Base-by-base conservation (phyloP, 2,797 vertebrate species). In the Scolopax rusticola region DNA sequence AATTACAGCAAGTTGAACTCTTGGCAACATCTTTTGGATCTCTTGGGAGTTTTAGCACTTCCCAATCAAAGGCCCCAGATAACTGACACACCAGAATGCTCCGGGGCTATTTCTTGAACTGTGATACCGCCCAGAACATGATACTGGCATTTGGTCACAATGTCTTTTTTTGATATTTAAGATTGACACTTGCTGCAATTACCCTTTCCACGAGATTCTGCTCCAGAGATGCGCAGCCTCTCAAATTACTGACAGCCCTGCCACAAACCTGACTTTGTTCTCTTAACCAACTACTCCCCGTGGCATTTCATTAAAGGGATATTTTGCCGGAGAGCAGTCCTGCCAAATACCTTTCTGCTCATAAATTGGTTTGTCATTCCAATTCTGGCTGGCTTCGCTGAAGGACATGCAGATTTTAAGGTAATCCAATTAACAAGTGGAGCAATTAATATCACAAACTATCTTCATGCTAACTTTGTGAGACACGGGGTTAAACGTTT, bases 251-350 rank as follows among this genome's bases (percentile, higher is more conserved):
- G 93, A 92, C 96, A 95, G 90, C 93, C 82, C 84, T 91, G 63
- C 94, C 94, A 97, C 97, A 98, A 97, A 96, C 86, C 96, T 95
- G 90, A 97, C 97, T 98, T 98, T 98, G 97, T 98, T 98, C 97
- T 97, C 88, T 81, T 88, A 95, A 93, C 88, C 93, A 97, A 93
- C 95, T 97, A 89, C 89, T 97, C 95, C 97, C 97, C 77, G 56
- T 97, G 89, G 95, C 92, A 96, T 97, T 97, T 97, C 97, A 96
- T 97, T 97, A 97, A 96, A 96, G 95, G 84, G 77, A 51, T 93
- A 97, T 96, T 95, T 97, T 97, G 96, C 95, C 89, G 73, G 91
- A 97, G 93, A 97, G 94, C 89, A 94, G 79, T 81, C 89, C 83
- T 87, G 90, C 93, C 95, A 92, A 97, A 97, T 96, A 89, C 74